phyloP scores from a whole-genome alignment of 2,113 vertebrate genomes.

The Hemibagrus wyckioides region DNA sequence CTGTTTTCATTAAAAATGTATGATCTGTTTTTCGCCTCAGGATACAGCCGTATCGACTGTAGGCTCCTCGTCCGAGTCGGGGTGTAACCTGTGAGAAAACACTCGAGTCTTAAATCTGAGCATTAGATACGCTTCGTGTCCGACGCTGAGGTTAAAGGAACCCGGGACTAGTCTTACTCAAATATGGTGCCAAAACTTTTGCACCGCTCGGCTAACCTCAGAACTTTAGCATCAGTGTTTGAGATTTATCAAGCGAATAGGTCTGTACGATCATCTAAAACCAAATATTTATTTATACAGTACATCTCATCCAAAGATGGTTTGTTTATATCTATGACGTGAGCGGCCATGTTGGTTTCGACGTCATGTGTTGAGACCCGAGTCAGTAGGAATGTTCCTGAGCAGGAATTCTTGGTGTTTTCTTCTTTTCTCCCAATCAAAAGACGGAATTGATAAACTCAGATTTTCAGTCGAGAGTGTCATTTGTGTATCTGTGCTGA shows the following conservation, averaged over 20 bases:
- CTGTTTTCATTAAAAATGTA: slow-evolving; percentile 53
- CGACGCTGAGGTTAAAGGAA: neutral
- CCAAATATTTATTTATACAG: too few species aligned
- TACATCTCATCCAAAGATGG: too few species aligned
- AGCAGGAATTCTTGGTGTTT: neutral
- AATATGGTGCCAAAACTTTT: neutral
- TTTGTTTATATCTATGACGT: neutral
- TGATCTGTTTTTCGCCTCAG: neutral
- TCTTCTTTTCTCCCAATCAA: neutral
- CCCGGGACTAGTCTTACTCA: neutral
- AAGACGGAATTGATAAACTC: neutral
- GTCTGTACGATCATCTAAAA: too few species aligned
- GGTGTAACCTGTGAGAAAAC: neutral
- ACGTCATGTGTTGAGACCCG: neutral
- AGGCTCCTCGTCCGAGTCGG: neutral
- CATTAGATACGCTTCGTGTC: neutral
- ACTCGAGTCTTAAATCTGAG: neutral
- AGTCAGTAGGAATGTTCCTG: neutral
- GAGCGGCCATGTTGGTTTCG: neutral
- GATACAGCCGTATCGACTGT: neutral
- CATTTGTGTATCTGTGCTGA: neutral
- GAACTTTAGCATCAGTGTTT: neutral
- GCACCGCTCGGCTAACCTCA: too few species aligned
- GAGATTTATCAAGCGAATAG: neutral
- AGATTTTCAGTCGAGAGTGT: neutral